Percentiles rank a stretch among this genome's conserved stretches.
Conservation (phyloP, 1,140 invertebrate genomes). For the Achatina immaculata region DNA sequence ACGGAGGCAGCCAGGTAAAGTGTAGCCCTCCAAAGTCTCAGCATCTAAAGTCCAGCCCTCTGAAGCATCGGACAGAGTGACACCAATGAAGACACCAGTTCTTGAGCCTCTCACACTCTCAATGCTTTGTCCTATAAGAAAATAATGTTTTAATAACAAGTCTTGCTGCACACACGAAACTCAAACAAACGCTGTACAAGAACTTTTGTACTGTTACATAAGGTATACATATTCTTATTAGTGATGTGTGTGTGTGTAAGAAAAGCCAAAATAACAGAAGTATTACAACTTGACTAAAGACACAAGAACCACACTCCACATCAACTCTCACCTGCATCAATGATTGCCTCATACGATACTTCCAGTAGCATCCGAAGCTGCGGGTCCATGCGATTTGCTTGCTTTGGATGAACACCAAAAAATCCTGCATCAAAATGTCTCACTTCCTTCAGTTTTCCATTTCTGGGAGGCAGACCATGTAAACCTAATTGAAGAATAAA, state of each 20-base stretch:
- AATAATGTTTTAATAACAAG: too few relatives aligned
- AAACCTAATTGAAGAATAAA: too few relatives aligned
- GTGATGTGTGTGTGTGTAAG: too few relatives aligned
- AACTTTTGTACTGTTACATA: too few relatives aligned
- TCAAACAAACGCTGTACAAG: too few relatives aligned
- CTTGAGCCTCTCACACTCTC: constrained; percentile 82
- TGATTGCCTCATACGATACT: constrained; percentile 92
- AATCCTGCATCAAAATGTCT: constrained; percentile 91
- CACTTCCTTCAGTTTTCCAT: constrained; percentile 91
- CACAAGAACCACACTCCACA: too few relatives aligned
- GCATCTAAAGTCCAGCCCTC: constrained; percentile 79
- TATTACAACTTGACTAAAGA: too few relatives aligned
- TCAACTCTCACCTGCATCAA: constrained; percentile 88
- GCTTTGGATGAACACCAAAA: constrained; percentile 92
- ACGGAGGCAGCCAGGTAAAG: constrained; percentile 89
- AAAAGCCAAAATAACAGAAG: too few relatives aligned
- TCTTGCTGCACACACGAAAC: too few relatives aligned
- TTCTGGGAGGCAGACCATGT: constrained; percentile 85
- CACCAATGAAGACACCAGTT: constrained; percentile 93
- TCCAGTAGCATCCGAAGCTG: constrained; percentile 92
- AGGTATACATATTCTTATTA: too few relatives aligned
- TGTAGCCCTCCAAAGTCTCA: constrained; percentile 87
- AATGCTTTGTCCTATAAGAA: constrained; percentile 81
- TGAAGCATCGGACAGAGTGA: constrained; percentile 87
- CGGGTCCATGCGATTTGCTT: constrained; percentile 95